Percentiles rank a stretch among this genome's conserved stretches.
These are phyloP conservation scores for Nycticebus coucang DNA, from an alignment of 2,113 vertebrate species.

Conservation along the genomic window DNA sequence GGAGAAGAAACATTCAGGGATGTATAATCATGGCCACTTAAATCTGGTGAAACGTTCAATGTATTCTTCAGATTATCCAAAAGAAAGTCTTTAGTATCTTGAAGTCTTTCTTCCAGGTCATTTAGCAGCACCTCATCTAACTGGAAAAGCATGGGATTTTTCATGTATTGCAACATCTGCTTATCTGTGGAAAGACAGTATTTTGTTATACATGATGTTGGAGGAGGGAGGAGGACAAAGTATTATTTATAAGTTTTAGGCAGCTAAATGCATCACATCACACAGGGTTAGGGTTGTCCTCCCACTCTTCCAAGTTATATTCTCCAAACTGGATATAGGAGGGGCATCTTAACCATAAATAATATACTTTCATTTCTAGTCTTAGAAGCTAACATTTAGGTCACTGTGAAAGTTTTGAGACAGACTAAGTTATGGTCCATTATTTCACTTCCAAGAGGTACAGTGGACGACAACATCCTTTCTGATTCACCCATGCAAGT, in stretches of 20 bases:
- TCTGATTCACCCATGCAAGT: no score
- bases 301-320: background rate
- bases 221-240: constrained; percentile 8
- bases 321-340: background rate
- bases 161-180: constrained; percentile 79
- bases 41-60: background rate
- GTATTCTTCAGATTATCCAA: constrained; percentile 57
- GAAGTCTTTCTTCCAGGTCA: constrained; percentile 54
- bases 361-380: background rate
- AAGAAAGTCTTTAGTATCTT: constrained; percentile 55
- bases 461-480: no score
- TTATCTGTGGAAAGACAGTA: constrained; percentile 78
- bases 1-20: constrained; percentile 9
- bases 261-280: background rate
- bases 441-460: no score
- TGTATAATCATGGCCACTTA: background rate
- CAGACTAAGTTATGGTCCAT: no score
- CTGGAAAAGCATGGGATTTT: constrained; percentile 77
- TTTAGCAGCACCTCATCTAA: constrained; percentile 74
- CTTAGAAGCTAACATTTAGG: background rate
- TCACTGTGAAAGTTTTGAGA: no score
- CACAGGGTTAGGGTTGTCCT: background rate
- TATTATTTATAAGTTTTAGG: background rate
- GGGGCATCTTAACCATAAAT: background rate
- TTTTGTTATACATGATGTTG: constrained; percentile 19